Evolutionary conservation across 2,113 vertebrate genomes (phyloP).

Genomic region (Marcusenius ussheri): DNA sequence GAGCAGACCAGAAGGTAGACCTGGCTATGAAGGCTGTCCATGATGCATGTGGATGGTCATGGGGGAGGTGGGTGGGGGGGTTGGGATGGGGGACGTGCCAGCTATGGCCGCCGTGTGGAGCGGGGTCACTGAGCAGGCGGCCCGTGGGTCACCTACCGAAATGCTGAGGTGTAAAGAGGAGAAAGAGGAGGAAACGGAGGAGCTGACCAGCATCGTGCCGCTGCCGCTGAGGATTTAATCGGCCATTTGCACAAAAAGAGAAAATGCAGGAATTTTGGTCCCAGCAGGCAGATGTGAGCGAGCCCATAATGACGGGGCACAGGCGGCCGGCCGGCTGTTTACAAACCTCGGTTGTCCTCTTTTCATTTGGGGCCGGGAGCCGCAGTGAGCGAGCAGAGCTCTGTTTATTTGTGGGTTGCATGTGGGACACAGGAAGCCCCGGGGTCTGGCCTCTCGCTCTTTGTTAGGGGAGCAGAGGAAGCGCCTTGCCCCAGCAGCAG

Average conservation of each 20-base stretch:
- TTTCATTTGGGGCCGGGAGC: neutral
- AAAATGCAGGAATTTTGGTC: neutral
- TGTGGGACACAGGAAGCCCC: slow-evolving; percentile 66
- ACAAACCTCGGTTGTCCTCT: slow-evolving; percentile 3
- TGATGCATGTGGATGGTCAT: neutral
- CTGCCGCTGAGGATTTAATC: neutral
- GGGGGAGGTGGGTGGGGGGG: neutral
- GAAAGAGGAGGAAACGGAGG: no score
- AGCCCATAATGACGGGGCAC: neutral
- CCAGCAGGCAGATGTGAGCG: neutral
- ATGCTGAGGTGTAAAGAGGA: neutral
- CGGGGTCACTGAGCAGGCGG: neutral
- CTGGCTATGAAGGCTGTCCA: neutral
- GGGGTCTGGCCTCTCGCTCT: slow-evolving; percentile 55
- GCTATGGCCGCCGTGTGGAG: neutral
- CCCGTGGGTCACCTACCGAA: neutral
- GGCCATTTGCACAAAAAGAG: neutral
- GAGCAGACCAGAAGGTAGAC: neutral
- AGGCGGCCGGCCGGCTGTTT: neutral
- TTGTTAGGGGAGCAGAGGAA: slow-evolving; percentile 67
- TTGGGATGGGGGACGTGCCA: neutral
- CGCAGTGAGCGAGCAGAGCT: slow-evolving; percentile 41
- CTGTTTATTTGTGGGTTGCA: slow-evolving; percentile 62
- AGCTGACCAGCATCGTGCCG: neutral
- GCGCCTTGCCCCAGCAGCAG: slow-evolving; percentile 63